Conservation (phyloP, 2,888 invertebrate species). For the Celastrina argiolus region DNA sequence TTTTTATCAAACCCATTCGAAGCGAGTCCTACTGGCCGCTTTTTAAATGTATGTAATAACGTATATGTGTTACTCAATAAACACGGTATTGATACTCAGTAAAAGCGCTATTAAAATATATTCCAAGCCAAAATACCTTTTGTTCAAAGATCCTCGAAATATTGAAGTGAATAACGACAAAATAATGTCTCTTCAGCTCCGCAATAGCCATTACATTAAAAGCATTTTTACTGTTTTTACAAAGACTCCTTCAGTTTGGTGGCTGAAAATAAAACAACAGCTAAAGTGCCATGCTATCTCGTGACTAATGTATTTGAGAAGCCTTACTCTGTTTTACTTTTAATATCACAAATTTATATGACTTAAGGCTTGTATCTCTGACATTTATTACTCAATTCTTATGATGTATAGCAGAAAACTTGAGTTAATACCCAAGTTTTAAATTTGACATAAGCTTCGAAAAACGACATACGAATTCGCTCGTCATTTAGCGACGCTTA, state of each 20-base stretch:
- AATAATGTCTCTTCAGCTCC: slow-evolving; percentile 11
- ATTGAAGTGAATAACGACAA: slow-evolving; percentile 7
- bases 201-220: slow-evolving; percentile 18
- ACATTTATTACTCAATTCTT: no score
- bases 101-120: not conserved
- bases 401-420: no score
- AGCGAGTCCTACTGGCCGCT: no score
- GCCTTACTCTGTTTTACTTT: not conserved
- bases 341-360: not conserved
- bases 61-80: no score
- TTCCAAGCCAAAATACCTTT: not conserved
- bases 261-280: slow-evolving; percentile 17
- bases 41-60: no score
- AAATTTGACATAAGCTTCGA: no score
- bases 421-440: no score
- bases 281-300: slow-evolving; percentile 1
- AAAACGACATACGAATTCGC: no score
- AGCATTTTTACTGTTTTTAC: slow-evolving; percentile 22
- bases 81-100: no score
- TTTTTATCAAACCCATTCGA: no score
- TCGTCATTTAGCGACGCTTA: no score
- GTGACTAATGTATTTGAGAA: slow-evolving; percentile 19
- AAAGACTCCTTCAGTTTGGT: slow-evolving; percentile 20
- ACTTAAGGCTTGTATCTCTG: not conserved
- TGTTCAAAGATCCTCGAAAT: not conserved